Percentiles rank a stretch among this genome's conserved stretches.
phyloP scores from a whole-genome alignment of 2,888 invertebrate species.

The Trichopria drosophilae region DNA sequence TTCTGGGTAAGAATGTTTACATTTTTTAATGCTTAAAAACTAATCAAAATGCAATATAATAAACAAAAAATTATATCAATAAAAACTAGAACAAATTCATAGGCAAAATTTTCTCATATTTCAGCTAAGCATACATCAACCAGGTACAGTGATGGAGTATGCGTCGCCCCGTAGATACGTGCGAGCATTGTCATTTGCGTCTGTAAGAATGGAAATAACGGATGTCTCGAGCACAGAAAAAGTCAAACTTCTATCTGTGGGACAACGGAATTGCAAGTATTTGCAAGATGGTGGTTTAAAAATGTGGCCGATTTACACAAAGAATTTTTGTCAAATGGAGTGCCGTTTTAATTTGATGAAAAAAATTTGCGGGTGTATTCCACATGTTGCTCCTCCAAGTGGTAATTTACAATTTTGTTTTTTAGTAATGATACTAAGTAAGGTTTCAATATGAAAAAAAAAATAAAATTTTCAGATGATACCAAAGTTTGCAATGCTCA shows the following conservation, averaged over 20 bases:
- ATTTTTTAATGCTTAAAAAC: too few relatives aligned
- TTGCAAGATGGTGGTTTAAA: constrained; percentile 67
- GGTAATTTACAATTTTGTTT: too few relatives aligned
- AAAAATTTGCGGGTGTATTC: constrained; percentile 70
- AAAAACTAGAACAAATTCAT: too few relatives aligned
- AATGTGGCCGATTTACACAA: constrained; percentile 71
- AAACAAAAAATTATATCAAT: too few relatives aligned
- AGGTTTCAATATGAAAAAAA: too few relatives aligned
- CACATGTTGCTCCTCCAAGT: constrained; percentile 73
- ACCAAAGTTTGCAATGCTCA: too few relatives aligned
- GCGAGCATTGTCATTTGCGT: neutral
- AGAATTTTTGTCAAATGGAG: constrained; percentile 71
- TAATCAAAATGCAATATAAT: too few relatives aligned
- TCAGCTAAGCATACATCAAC: constrained; percentile 23
- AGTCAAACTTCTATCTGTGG: constrained; percentile 30
- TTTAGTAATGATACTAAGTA: too few relatives aligned
- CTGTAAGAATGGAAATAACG: constrained; percentile 10
- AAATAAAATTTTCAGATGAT: too few relatives aligned
- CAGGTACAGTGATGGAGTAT: constrained; percentile 27
- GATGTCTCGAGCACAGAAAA: constrained; percentile 26
- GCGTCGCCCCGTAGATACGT: neutral
- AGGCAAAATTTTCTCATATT: too few relatives aligned
- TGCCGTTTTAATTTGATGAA: constrained; percentile 68
- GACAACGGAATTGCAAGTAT: constrained; percentile 71
- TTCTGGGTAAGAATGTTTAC: too few relatives aligned